Conservation (phyloP, 2,797 vertebrate species). For the Hylomyscus alleni region DNA sequence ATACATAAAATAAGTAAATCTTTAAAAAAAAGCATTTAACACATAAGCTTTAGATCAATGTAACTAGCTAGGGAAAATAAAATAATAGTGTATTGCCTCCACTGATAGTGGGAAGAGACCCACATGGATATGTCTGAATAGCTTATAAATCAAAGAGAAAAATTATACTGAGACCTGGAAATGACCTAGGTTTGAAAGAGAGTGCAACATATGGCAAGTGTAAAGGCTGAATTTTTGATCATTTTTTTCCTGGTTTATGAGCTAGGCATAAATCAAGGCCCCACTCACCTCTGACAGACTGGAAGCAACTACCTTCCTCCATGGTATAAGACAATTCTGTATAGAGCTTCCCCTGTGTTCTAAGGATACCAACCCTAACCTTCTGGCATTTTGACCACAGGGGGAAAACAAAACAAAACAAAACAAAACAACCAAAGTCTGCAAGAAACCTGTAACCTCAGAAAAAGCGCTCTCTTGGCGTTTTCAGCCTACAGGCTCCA, state of each 20-base stretch:
- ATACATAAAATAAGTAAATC: background rate
- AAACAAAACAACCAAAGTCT: background rate
- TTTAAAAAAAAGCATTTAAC: background rate
- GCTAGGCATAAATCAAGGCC: background rate
- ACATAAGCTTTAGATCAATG: slow-evolving; percentile 19
- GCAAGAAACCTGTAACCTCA: background rate
- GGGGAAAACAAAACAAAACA: background rate
- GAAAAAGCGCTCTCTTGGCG: background rate
- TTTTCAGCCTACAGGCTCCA: background rate
- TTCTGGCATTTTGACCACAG: background rate
- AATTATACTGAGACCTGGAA: slow-evolving; percentile 10
- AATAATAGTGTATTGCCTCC: background rate
- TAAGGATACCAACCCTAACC: background rate
- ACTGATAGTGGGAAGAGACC: background rate
- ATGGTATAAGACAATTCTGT: background rate
- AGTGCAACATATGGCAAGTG: background rate
- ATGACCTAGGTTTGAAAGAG: slow-evolving; percentile 25
- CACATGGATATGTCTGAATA: background rate
- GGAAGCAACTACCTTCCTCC: background rate
- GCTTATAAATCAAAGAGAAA: background rate
- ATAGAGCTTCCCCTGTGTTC: background rate
- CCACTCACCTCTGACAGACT: background rate
- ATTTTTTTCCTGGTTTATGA: background rate
- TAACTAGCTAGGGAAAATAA: slow-evolving; percentile 44
- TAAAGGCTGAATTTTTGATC: background rate